Conservation (phyloP, 1,140 invertebrate genomes). For the Drosophila rhopaloa region DNA sequence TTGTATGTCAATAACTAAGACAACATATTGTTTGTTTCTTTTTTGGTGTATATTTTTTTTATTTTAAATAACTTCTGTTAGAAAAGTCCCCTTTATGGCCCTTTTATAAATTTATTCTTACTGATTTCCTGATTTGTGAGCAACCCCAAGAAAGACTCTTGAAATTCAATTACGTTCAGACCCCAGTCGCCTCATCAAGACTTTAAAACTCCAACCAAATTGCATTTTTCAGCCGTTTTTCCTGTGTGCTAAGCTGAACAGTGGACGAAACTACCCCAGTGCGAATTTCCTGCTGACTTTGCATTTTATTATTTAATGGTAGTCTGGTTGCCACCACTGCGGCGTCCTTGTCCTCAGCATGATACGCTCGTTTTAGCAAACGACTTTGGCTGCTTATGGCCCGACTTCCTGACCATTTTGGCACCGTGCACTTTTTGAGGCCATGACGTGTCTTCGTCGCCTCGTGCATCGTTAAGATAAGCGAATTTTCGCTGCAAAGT, state of each 20-base stretch:
- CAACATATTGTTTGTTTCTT: too few species aligned
- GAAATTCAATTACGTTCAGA: constrained; percentile 25
- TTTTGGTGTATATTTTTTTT: too few species aligned
- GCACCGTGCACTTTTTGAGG: constrained; percentile 31
- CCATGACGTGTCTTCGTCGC: constrained; percentile 32
- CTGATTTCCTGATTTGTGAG: constrained; percentile 9
- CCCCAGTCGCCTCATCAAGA: neutral
- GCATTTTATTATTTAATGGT: constrained; percentile 62
- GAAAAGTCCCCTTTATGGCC: neutral
- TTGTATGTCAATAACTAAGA: too few species aligned
- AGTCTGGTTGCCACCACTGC: constrained; percentile 35
- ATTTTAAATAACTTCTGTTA: too few species aligned
- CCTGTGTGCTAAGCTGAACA: constrained; percentile 29
- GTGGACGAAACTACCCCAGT: constrained; percentile 38
- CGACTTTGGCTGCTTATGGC: constrained; percentile 59
- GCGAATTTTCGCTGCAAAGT: constrained; percentile 6
- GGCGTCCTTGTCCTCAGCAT: neutral
- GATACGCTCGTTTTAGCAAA: constrained; percentile 47
- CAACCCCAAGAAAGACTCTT: neutral
- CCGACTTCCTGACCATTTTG: constrained; percentile 61
- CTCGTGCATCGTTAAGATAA: constrained; percentile 65
- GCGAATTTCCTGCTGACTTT: constrained; percentile 67
- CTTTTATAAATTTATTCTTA: neutral
- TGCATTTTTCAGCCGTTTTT: constrained; percentile 18
- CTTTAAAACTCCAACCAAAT: constrained; percentile 29